Evolutionary conservation across 2,113 vertebrate species (phyloP).

Genomic region (Oncorhynchus gorbuscha): DNA sequence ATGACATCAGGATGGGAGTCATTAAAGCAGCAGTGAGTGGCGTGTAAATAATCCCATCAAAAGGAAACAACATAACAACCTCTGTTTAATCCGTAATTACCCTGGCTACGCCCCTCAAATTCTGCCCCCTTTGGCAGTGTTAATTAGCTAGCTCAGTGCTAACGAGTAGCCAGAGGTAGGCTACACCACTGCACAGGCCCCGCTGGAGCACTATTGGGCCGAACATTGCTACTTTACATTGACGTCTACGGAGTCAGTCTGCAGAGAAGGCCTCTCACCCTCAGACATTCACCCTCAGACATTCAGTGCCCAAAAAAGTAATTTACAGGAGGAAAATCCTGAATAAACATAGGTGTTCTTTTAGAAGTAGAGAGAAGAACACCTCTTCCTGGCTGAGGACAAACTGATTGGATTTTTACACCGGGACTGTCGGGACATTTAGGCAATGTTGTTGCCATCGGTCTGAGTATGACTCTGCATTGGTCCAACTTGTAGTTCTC

Average conservation of each 20-base stretch:
- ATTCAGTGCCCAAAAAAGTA: neutral
- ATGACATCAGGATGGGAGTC: slow-evolving; percentile 60
- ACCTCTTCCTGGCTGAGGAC: neutral
- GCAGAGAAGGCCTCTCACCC: too few species aligned
- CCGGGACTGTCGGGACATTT: neutral
- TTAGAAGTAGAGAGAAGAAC: neutral
- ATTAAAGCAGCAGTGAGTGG: slow-evolving; percentile 60
- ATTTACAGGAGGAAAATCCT: neutral
- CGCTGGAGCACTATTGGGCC: neutral
- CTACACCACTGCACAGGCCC: neutral
- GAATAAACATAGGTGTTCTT: neutral
- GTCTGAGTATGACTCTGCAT: neutral
- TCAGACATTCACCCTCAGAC: too few species aligned
- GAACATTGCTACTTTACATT: too few species aligned
- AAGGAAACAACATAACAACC: slow-evolving; percentile 69
- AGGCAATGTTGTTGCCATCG: neutral
- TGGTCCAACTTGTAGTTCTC: neutral
- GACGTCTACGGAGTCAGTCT: too few species aligned
- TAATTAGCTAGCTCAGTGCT: slow-evolving; percentile 65
- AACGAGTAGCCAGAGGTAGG: slow-evolving; percentile 66
- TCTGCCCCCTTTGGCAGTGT: slow-evolving; percentile 42
- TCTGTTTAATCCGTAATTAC: slow-evolving; percentile 73
- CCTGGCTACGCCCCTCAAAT: slow-evolving; percentile 65
- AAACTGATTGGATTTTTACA: neutral
- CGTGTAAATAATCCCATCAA: slow-evolving; percentile 71